A percentile compares a stretch with the other conserved stretches of the same genome.
Conservation (phyloP, 23 tunicate species). For the Pegea sp. region DNA sequence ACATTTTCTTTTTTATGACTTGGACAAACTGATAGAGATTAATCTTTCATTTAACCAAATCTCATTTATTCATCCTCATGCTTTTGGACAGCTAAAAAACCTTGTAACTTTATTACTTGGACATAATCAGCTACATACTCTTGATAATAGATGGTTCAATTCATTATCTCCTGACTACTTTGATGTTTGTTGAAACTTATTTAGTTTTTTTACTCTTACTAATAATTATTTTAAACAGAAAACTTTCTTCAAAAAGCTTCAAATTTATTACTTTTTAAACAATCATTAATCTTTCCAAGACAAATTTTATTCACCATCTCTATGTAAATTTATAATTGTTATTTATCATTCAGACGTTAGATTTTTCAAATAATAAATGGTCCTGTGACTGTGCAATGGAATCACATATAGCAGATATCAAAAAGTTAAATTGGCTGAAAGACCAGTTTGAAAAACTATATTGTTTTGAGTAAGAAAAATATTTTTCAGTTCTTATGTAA, state of each 20-base stretch:
- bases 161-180: slow-evolving; percentile 30
- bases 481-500: no score
- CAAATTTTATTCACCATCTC: no score
- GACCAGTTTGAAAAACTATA: no score
- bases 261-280: no score
- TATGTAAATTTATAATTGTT: no score
- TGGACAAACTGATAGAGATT: slow-evolving; percentile 48
- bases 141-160: slow-evolving; percentile 65
- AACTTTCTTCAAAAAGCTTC: no score
- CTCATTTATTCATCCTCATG: slow-evolving; percentile 86
- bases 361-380: slow-evolving; percentile 44
- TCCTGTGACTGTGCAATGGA: slow-evolving; percentile 82
- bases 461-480: no score
- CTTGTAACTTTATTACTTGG: slow-evolving; percentile 20
- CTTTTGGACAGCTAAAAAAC: slow-evolving; percentile 55
- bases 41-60: slow-evolving; percentile 46
- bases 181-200: slow-evolving; percentile 9
- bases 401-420: neutral
- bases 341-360: slow-evolving; percentile 16
- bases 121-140: slow-evolving; percentile 55
- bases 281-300: no score
- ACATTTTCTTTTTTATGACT: slow-evolving; percentile 86
- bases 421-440: neutral
- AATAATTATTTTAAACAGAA: no score
- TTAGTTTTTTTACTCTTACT: neutral